These are phyloP conservation scores for Catocala sponsa DNA, from an alignment of 2,888 invertebrate genomes.

Conservation along the genomic window DNA sequence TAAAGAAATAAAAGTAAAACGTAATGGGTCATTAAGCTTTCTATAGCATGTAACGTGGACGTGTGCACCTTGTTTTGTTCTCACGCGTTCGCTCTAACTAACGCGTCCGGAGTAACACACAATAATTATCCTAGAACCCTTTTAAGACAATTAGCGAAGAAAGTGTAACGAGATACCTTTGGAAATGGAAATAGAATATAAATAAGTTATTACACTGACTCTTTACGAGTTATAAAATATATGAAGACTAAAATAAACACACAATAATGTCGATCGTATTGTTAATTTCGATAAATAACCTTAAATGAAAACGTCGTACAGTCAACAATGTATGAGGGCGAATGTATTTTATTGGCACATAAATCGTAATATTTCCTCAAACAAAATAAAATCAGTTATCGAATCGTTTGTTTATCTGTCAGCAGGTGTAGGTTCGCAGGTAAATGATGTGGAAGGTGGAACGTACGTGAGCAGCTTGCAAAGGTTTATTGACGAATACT, in stretches of 20 bases:
- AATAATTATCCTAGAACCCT: constrained; percentile 66
- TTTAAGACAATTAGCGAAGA: constrained; percentile 60
- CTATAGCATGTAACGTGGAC: constrained; percentile 63
- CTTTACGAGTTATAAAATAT: no score
- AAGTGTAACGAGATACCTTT: constrained; percentile 59
- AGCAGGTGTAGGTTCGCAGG: constrained; percentile 58
- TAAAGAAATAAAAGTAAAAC: constrained; percentile 72
- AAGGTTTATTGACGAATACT: constrained; percentile 45
- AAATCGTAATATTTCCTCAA: constrained; percentile 55
- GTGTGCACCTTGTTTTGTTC: constrained; percentile 75
- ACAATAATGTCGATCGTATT: constrained; percentile 5
- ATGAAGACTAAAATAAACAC: no score
- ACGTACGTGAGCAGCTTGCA: constrained; percentile 54
- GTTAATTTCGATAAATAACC: constrained; percentile 28
- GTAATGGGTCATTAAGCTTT: constrained; percentile 71
- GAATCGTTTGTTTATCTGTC: constrained; percentile 68
- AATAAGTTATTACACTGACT: no score
- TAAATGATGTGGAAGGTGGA: constrained; percentile 68
- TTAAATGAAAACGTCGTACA: constrained; percentile 34
- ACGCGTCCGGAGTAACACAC: constrained; percentile 67
- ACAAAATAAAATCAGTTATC: constrained; percentile 66
- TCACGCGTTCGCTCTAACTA: constrained; percentile 63
- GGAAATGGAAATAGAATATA: constrained; percentile 32
- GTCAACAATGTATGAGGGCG: constrained; percentile 26
- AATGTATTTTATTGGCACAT: constrained; percentile 47